phyloP scores from a whole-genome alignment of 1,140 invertebrate genomes.

The Stenopsyche tienmushanensis region DNA sequence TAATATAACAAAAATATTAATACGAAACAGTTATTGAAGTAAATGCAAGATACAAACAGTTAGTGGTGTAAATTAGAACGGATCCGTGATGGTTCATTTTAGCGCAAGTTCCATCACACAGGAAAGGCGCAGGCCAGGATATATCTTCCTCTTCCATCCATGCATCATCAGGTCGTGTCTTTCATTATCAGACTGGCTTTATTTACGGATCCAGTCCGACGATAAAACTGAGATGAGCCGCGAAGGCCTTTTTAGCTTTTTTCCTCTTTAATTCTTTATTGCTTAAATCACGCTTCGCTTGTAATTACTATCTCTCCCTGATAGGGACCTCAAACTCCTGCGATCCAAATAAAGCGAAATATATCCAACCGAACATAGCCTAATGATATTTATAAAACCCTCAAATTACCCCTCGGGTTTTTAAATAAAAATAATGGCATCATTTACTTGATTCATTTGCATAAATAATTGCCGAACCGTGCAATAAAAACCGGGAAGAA shows the following conservation, averaged over 20 bases:
- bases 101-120: background rate
- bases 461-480: too few relatives aligned
- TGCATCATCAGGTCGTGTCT: conserved; percentile 22
- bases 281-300: conserved; percentile 1
- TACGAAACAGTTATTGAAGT: too few relatives aligned
- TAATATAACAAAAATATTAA: too few relatives aligned
- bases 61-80: background rate
- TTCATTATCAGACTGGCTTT: conserved; percentile 1
- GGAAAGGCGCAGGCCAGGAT: background rate
- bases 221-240: conserved; percentile 1
- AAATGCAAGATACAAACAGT: too few relatives aligned
- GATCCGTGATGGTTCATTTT: background rate
- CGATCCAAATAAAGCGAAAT: too few relatives aligned
- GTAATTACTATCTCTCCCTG: conserved; percentile 1
- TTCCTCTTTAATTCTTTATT: background rate
- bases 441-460: too few relatives aligned
- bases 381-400: too few relatives aligned
- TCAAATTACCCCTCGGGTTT: too few relatives aligned
- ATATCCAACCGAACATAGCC: too few relatives aligned
- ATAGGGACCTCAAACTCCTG: too few relatives aligned
- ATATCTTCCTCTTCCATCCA: background rate
- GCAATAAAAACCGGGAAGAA: too few relatives aligned
- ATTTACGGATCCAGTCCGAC: conserved; percentile 12
- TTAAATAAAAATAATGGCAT: too few relatives aligned
- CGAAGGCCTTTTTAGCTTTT: background rate